Conservation (phyloP, 2,113 vertebrate genomes). For the Pycnonotus jocosus region DNA sequence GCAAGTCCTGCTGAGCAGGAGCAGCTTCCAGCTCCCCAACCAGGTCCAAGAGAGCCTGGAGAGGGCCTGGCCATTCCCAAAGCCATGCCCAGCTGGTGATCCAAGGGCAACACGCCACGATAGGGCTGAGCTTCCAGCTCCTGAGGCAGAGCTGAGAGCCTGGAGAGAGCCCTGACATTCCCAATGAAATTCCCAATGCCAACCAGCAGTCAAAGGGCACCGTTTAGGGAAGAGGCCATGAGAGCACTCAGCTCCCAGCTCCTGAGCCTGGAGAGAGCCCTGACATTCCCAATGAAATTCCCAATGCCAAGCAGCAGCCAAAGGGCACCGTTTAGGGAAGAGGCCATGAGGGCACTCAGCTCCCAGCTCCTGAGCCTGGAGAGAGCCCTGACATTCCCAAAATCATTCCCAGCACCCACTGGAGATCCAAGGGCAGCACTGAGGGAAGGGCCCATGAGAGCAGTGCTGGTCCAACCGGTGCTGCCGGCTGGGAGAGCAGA, state of each 20-base stretch:
- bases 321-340: not conserved
- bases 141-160: not conserved
- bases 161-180: not conserved
- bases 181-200: not conserved
- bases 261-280: not conserved
- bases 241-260: not conserved
- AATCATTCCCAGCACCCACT: accelerated
- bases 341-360: not conserved
- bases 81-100: not conserved
- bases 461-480: not conserved
- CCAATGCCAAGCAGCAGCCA: not conserved
- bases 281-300: not conserved
- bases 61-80: not conserved
- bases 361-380: not conserved
- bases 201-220: too few relatives aligned
- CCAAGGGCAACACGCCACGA: not conserved
- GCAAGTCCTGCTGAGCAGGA: not conserved
- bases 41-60: not conserved
- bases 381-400: not conserved
- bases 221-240: not conserved
- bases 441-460: not conserved
- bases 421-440: not conserved
- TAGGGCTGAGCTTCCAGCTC: not conserved
- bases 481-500: not conserved
- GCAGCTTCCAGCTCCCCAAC: not conserved